These are phyloP conservation scores for Allacma fusca DNA, from an alignment of 2,888 invertebrate species.

Conservation along the genomic window DNA sequence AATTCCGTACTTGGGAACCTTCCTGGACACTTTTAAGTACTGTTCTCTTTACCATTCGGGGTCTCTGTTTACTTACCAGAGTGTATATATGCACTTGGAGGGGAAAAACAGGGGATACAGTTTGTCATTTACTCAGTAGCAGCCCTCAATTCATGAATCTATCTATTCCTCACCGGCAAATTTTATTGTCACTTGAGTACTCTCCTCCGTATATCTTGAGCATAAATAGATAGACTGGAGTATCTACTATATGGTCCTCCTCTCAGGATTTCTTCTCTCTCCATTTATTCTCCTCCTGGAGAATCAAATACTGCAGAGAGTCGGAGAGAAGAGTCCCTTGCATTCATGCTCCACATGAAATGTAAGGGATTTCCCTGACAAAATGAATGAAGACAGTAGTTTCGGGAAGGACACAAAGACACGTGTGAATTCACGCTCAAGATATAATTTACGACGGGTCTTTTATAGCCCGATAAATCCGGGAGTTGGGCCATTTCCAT, in stretches of 20 bases:
- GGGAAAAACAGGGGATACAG: background rate
- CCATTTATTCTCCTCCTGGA: too few species aligned
- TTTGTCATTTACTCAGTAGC: background rate
- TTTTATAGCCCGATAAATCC: too few species aligned
- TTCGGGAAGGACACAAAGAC: too few species aligned
- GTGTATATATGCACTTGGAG: background rate
- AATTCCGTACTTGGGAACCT: background rate
- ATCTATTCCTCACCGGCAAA: constrained; percentile 14
- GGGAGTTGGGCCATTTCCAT: too few species aligned
- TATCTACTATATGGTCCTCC: background rate
- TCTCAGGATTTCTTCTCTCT: too few species aligned
- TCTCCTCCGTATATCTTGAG: background rate
- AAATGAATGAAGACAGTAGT: too few species aligned
- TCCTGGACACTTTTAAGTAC: constrained; percentile 1
- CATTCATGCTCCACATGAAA: too few species aligned
- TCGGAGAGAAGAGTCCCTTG: background rate
- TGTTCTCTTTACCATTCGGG: background rate
- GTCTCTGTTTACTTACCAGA: constrained; percentile 1
- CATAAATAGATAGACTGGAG: background rate
- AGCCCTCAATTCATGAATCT: background rate
- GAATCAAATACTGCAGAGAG: background rate
- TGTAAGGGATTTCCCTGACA: too few species aligned
- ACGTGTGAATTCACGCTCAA: too few species aligned
- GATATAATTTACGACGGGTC: too few species aligned
- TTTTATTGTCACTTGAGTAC: background rate